phyloP scores from a whole-genome alignment of 2,113 vertebrate species.

The Nesoenas mayeri region DNA sequence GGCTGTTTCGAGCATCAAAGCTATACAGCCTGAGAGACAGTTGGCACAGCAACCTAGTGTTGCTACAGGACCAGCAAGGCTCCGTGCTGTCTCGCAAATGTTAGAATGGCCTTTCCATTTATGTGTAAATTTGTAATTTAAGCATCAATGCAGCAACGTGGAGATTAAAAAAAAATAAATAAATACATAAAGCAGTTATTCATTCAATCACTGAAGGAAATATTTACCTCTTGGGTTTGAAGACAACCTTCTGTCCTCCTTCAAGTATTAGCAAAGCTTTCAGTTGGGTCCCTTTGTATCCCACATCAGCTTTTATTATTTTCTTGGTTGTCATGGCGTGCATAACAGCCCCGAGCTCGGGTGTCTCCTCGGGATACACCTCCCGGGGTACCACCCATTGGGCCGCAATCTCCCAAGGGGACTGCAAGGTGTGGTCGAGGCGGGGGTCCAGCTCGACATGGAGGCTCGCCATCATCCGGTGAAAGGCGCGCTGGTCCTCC shows the following conservation, averaged over 20 bases:
- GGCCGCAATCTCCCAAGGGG: slow-evolving; percentile 96
- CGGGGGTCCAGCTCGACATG: slow-evolving; percentile 84
- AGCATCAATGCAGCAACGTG: background rate
- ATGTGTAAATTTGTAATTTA: background rate
- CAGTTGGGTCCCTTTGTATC: slow-evolving; percentile 96
- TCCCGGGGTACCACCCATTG: slow-evolving; percentile 98
- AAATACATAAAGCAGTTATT: background rate
- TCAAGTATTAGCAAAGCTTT: slow-evolving; percentile 95
- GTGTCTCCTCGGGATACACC: slow-evolving; percentile 96
- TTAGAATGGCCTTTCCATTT: background rate
- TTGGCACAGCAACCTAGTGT: background rate
- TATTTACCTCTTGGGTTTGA: slow-evolving; percentile 94
- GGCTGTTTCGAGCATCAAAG: background rate
- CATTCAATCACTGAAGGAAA: background rate
- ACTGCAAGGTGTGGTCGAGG: slow-evolving; percentile 93
- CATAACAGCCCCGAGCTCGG: slow-evolving; percentile 93
- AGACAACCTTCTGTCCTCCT: slow-evolving; percentile 97
- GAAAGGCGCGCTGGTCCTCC: slow-evolving; percentile 92
- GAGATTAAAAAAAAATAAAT: background rate
- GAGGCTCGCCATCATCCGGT: slow-evolving; percentile 91
- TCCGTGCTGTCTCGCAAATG: background rate
- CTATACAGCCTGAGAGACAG: background rate
- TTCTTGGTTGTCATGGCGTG: slow-evolving; percentile 87
- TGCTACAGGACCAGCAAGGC: background rate
- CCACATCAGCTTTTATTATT: slow-evolving; percentile 92